phyloP scores from a whole-genome alignment of 2,888 invertebrate species.

The Leucophenga montana region DNA sequence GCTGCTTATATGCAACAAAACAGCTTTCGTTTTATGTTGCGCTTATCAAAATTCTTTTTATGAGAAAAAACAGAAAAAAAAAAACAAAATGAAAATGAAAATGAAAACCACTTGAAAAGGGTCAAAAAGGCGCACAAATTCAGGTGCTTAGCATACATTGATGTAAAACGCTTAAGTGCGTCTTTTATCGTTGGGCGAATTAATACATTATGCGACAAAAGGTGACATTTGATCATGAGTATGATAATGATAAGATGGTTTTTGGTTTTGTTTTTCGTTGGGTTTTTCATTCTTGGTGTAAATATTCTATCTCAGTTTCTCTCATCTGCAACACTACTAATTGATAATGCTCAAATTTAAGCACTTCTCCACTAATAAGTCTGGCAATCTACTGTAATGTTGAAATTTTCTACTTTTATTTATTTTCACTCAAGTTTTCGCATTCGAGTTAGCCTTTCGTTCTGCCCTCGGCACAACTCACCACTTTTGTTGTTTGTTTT shows the following conservation, averaged over 20 bases:
- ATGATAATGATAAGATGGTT: background rate
- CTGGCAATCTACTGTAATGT: no score
- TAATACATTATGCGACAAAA: background rate
- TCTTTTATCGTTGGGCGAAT: background rate
- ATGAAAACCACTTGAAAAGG: slow-evolving; percentile 35
- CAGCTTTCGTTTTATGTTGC: slow-evolving; percentile 30
- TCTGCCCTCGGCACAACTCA: slow-evolving; percentile 22
- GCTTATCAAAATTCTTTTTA: background rate
- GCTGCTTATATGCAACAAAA: slow-evolving; percentile 49
- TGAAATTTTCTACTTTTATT: no score
- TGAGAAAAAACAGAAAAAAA: background rate
- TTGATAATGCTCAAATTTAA: background rate
- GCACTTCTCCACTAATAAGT: background rate
- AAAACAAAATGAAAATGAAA: no score
- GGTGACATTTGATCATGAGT: background rate
- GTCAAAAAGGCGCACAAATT: slow-evolving; percentile 35
- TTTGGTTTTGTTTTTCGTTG: background rate
- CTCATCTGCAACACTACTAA: background rate
- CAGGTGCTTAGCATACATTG: slow-evolving; percentile 60
- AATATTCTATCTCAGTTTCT: background rate
- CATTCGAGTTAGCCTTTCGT: slow-evolving; percentile 9
- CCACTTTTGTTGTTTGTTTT: slow-evolving; percentile 33
- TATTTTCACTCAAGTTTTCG: no score
- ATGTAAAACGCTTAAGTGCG: slow-evolving; percentile 41
- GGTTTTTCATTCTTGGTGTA: background rate